Base-by-base conservation (phyloP, 2,888 invertebrate genomes). In the Ramazzottius varieornatus region DNA sequence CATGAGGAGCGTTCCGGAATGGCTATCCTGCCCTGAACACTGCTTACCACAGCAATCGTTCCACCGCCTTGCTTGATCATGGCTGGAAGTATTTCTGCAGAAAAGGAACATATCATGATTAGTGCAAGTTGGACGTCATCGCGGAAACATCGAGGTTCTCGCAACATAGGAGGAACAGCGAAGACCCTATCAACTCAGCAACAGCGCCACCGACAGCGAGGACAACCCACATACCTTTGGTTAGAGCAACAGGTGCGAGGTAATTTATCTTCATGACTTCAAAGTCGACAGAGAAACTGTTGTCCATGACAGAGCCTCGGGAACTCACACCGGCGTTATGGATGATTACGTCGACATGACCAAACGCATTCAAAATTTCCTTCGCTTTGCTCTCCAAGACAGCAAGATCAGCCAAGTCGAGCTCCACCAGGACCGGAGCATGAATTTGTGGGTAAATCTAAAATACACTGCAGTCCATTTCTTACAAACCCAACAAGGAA, bases 191-290 rank as follows among this genome's bases (percentile, higher is more conserved):
- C 8, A 40, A 40, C 8, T 40, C n/a, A n/a, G n/a, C n/a, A n/a
- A n/a, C n/a, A n/a, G n/a, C n/a, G n/a, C n/a, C n/a, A n/a, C n/a
- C n/a, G n/a, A n/a, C n/a, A n/a, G n/a, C n/a, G n/a, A n/a, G 4
- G 29, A 29, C 8, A 24, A 54, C 20, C 32, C 70, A 68, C n/a
- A 72, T 79, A 88, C 91, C 87, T 84, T 90, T 91, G 1, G 91
- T 89, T 33, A 96, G 77, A 40, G 86, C 86, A 66, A 93, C 83
- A 69, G 90, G 82, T 24, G 93, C 93, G 78, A 96, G 90, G 76
- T 89, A 96, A 79, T 98, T 98, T 4, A 91, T 84, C 46, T 83
- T 78, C 93, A 96, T 93, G 63, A 94, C 81, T 78, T 84, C 83
- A 67, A 84, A 80, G 75, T 90, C 86, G 13, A 93, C 88, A 73